Percentiles rank a stretch among this genome's conserved stretches.
Evolutionary conservation across 2,888 invertebrate genomes (phyloP).

Genomic region (Hirtodrosophila duncani): DNA sequence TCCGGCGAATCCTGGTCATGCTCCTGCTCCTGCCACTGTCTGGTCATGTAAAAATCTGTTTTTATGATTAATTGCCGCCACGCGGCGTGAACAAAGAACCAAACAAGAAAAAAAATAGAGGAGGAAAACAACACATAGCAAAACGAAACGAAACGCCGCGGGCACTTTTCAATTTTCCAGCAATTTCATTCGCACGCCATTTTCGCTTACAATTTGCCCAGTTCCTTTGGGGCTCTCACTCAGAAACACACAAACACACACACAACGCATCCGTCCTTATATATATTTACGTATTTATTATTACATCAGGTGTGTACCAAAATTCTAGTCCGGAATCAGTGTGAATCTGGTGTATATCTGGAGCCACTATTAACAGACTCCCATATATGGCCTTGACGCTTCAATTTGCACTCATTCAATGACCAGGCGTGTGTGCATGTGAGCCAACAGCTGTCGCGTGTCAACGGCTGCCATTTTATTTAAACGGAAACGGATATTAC

Average conservation of each 20-base stretch:
- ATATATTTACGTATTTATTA: too few relatives aligned
- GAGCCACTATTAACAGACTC: too few relatives aligned
- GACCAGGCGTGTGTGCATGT: constrained; percentile 13
- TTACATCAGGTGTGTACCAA: too few relatives aligned
- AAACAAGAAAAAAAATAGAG: constrained; percentile 3
- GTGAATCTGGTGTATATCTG: too few relatives aligned
- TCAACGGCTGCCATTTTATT: constrained; percentile 64
- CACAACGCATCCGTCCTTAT: too few relatives aligned
- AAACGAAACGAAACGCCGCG: constrained; percentile 3
- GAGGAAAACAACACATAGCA: background rate
- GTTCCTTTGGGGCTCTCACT: too few relatives aligned
- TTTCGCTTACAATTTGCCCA: too few relatives aligned
- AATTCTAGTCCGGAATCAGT: too few relatives aligned
- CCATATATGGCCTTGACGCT: constrained; percentile 63
- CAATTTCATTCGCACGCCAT: constrained; percentile 39
- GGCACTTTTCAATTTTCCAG: constrained; percentile 44
- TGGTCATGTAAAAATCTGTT: constrained; percentile 58
- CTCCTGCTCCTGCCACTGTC: constrained; percentile 3
- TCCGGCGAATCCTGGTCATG: background rate
- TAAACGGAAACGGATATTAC: constrained; percentile 73
- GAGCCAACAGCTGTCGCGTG: constrained; percentile 72
- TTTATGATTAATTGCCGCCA: constrained; percentile 57
- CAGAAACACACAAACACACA: too few relatives aligned
- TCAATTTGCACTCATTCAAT: constrained; percentile 43
- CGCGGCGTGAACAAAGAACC: constrained; percentile 38